Evolutionary conservation across 2,113 vertebrate genomes (phyloP).

Genomic region (Scolopax mira): DNA sequence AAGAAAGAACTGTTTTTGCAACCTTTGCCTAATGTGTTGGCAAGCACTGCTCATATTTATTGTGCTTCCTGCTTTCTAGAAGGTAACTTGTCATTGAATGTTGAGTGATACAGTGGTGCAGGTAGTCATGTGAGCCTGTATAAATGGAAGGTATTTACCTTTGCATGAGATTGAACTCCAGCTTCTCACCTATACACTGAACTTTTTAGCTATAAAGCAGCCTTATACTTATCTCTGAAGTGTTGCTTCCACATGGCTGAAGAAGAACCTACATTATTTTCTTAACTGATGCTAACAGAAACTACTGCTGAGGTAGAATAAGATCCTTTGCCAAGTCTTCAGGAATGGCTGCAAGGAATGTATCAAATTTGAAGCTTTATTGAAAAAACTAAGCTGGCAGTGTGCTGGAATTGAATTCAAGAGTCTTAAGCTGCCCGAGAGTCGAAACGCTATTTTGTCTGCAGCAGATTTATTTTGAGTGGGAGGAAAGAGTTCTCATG

Average conservation of each 20-base stretch:
- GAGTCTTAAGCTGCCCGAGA: not conserved
- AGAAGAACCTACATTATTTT: not conserved
- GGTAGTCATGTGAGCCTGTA: not conserved
- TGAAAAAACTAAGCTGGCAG: not conserved
- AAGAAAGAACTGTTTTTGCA: not conserved
- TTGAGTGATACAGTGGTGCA: not conserved
- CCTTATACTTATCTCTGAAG: not conserved
- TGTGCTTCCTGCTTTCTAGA: not conserved
- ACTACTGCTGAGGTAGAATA: not conserved
- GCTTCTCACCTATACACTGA: not conserved
- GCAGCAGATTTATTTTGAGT: not conserved
- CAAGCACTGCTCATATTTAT: not conserved
- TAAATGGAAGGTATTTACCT: not conserved
- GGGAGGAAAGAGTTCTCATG: not conserved
- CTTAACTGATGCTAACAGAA: not conserved
- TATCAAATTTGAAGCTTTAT: not conserved
- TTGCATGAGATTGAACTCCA: not conserved
- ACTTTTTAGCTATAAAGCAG: not conserved
- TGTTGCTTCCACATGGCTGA: not conserved
- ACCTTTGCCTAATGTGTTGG: not conserved
- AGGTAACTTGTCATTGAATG: not conserved
- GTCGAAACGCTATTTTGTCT: not conserved
- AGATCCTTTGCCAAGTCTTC: not conserved
- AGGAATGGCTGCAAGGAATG: not conserved
- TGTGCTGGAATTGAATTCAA: not conserved